Evolutionary conservation across 2,888 invertebrate species (phyloP).

Genomic region (Amiota minor): DNA sequence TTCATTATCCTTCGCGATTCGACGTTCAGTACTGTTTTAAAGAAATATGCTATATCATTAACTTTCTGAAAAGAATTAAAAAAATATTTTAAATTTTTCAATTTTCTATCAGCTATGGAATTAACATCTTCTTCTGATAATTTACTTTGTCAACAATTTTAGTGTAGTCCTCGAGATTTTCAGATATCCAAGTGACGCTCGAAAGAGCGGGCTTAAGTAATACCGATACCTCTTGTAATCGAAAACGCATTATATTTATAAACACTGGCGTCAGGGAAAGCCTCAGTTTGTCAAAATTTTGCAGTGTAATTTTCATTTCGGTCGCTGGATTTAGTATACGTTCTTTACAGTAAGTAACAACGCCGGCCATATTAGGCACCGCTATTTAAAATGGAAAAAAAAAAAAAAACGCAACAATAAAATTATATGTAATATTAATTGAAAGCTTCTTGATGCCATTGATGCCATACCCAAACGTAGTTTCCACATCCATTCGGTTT

Average conservation of each 20-base stretch:
- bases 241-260: slow-evolving; percentile 80
- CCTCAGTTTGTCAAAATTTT: slow-evolving; percentile 78
- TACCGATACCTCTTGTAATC: slow-evolving; percentile 80
- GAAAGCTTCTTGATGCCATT: slow-evolving; percentile 32
- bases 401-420: background rate
- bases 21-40: slow-evolving; percentile 78
- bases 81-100: background rate
- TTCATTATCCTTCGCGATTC: slow-evolving; percentile 84
- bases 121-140: background rate
- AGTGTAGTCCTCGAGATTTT: slow-evolving; percentile 74
- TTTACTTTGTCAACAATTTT: slow-evolving; percentile 76
- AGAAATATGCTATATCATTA: slow-evolving; percentile 57
- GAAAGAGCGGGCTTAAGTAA: slow-evolving; percentile 84
- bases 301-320: slow-evolving; percentile 77
- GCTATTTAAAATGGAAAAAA: slow-evolving; percentile 66
- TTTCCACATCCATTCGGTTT: slow-evolving; percentile 87
- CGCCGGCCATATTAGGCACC: slow-evolving; percentile 84
- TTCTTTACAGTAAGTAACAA: slow-evolving; percentile 82
- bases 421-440: background rate
- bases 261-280: slow-evolving; percentile 75
- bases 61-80: slow-evolving; percentile 52
- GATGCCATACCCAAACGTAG: slow-evolving; percentile 77
- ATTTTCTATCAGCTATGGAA: too few species aligned
- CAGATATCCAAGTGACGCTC: slow-evolving; percentile 87
- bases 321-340: slow-evolving; percentile 79